phyloP scores from a whole-genome alignment of 2,113 vertebrate genomes.

The Numenius arquata region DNA sequence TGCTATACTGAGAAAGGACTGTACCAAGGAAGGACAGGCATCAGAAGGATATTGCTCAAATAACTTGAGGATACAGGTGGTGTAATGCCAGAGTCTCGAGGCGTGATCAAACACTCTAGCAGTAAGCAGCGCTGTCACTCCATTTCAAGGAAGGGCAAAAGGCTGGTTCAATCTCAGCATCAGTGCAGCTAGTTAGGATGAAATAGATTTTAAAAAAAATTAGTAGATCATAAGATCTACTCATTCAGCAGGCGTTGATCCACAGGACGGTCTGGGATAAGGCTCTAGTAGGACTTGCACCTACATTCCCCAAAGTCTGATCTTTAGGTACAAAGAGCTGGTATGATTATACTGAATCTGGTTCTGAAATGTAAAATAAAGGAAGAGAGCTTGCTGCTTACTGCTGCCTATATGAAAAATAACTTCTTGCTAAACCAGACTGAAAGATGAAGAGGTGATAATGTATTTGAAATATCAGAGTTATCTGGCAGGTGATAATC shows the following conservation, averaged over 20 bases:
- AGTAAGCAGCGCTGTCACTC: neutral
- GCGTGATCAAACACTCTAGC: neutral
- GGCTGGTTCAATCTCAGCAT: neutral
- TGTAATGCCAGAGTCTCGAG: neutral
- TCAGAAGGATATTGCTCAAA: neutral
- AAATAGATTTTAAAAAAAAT: neutral
- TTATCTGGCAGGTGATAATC: constrained; percentile 31
- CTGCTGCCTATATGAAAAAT: neutral
- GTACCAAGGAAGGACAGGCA: constrained; percentile 15
- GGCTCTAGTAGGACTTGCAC: neutral
- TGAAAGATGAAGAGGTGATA: neutral
- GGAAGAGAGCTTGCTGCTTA: neutral
- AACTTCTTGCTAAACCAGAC: neutral
- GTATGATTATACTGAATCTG: neutral
- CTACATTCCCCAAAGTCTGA: neutral
- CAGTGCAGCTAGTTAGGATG: neutral
- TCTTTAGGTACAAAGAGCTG: neutral
- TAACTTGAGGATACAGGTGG: neutral
- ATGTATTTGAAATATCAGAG: neutral
- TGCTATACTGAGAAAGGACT: constrained; percentile 2
- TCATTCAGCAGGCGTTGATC: neutral
- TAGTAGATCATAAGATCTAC: neutral
- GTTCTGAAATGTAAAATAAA: neutral
- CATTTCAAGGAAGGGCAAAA: neutral
- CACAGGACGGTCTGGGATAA: neutral